Evolutionary conservation across 1,140 invertebrate species (phyloP).

Genomic region (Microvelia longipes): DNA sequence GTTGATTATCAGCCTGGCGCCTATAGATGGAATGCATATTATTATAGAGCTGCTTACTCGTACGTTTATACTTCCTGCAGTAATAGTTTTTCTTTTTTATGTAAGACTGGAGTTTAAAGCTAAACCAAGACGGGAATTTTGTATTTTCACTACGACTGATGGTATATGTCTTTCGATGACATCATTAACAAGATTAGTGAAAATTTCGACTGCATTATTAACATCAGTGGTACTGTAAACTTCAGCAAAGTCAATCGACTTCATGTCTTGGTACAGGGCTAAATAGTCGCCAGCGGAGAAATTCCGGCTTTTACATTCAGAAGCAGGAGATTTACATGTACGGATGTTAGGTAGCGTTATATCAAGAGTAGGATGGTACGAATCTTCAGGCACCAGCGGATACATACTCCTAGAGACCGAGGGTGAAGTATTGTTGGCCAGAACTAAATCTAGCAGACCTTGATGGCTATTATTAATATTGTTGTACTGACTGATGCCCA

Average conservation of each 20-base stretch:
- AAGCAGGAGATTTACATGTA: not conserved
- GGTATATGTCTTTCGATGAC: not conserved
- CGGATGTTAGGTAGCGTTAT: not conserved
- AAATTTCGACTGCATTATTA: not conserved
- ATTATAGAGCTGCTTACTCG: not conserved
- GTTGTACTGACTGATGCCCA: no score
- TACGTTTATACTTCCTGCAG: not conserved
- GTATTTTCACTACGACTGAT: not conserved
- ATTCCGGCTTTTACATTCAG: not conserved
- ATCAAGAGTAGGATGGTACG: not conserved
- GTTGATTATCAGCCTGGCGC: not conserved
- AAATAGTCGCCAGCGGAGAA: not conserved
- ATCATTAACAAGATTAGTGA: not conserved
- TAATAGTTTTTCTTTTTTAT: not conserved
- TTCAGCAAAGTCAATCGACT: not conserved
- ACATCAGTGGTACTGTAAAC: not conserved
- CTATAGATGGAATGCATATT: not conserved
- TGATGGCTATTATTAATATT: no score
- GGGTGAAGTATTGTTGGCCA: not conserved
- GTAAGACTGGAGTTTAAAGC: not conserved
- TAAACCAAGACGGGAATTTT: not conserved
- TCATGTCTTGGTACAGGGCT: not conserved
- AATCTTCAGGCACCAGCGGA: not conserved
- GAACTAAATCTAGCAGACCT: no score
- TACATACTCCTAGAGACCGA: not conserved